Percentiles rank a stretch among this genome's conserved stretches.
Evolutionary conservation across 2,113 vertebrate species (phyloP).

Genomic region (Cyanoderma ruficeps): DNA sequence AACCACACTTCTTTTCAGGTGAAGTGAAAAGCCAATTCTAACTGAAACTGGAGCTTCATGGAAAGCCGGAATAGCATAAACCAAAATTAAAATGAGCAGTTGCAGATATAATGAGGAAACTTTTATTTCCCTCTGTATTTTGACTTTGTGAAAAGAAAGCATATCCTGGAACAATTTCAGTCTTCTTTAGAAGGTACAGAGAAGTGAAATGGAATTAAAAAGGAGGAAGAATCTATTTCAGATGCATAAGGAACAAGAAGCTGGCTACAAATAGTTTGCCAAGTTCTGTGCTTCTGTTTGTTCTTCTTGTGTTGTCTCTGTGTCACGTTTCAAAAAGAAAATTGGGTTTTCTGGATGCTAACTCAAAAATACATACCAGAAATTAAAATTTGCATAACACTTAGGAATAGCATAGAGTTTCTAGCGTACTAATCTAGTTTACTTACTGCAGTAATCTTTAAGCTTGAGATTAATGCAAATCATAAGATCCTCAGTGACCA

Average conservation of each 20-base stretch:
- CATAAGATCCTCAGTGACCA: neutral
- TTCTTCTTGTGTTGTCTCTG: slow-evolving; percentile 12
- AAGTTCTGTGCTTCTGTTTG: slow-evolving; percentile 14
- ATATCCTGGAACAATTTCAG: neutral
- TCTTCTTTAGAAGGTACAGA: neutral
- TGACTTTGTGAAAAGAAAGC: neutral
- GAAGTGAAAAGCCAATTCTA: neutral
- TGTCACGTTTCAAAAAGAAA: slow-evolving; percentile 10
- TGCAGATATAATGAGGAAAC: neutral
- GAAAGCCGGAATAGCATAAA: neutral
- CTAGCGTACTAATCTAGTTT: neutral
- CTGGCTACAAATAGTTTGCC: neutral
- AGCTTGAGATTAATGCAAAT: slow-evolving; percentile 52
- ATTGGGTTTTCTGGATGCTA: neutral
- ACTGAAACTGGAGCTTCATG: neutral
- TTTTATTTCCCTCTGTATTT: neutral
- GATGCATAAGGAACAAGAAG: neutral
- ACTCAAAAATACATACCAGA: neutral
- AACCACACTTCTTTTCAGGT: neutral
- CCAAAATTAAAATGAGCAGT: neutral
- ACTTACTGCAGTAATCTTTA: neutral
- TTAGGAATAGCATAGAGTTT: neutral
- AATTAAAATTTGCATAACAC: slow-evolving; percentile 33
- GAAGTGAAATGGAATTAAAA: neutral
- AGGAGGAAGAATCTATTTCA: neutral